Base-by-base conservation (phyloP, 2,888 invertebrate genomes). In the Ganaspis brasiliensis region DNA sequence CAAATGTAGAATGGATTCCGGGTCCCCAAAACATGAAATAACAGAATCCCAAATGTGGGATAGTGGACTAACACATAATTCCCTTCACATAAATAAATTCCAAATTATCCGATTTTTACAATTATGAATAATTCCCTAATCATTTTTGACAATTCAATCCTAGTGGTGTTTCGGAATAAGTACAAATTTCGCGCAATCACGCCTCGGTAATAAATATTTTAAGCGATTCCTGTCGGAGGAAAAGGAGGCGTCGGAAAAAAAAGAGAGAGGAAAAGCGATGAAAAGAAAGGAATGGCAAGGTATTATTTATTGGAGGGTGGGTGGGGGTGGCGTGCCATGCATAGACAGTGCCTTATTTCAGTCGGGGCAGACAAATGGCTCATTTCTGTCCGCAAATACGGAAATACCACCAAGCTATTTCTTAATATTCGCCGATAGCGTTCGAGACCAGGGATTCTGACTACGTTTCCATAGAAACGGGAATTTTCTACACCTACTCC, bases 311-410 rank as follows among this genome's bases (percentile, higher is more conserved):
- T 85, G 88, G 86, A 79, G 79, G 85, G 84, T 75, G 82, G 83
- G 81, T 81, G 83, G 85, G 81, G 83, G 84, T 83, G 83, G 84
- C 90, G 90, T 91, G 91, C 89, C 87, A 87, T 90, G 91, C 91
- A 91, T 91, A 88, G 89, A 90, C 90, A 90, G 89, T 87, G 82
- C 87, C 89, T 90, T 86, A 87, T 91, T 90, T 85, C 78, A 73
- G 74, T 61, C 76, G 78, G 57, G 72, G 81, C 83, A 86, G 87
- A 89, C 88, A 87, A 89, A 89, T 89, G 87, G 89, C 88, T 86
- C 85, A 85, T 86, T 85, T 86, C 86, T 82, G 85, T 76, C 87
- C 87, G 85, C 87, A 87, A 89, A 87, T 88, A 88, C 87, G 88
- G 86, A 87, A 88, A 88, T 86, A 87, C 85, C 86, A 81, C 85